Percentiles rank a stretch among this genome's conserved stretches.
Evolutionary conservation across 2,113 vertebrate genomes (phyloP).

Genomic region (Noturus placidus): DNA sequence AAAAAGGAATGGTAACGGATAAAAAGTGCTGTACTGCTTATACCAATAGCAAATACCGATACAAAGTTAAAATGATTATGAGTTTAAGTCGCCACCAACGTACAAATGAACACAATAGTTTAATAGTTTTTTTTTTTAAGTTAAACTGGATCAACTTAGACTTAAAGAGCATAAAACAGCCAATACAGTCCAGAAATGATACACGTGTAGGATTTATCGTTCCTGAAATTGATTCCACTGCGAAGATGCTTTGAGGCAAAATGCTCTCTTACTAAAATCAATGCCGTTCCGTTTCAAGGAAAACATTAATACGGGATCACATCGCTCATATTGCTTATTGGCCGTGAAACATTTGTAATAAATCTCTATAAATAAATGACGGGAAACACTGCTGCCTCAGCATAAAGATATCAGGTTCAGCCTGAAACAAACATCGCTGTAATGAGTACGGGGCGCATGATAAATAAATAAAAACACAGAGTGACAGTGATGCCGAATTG

Average conservation of each 20-base stretch:
- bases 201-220: neutral
- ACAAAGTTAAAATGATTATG: neutral
- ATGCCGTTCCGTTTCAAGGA: neutral
- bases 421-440: neutral
- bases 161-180: neutral
- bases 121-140: neutral
- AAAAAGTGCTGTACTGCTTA: no score
- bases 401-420: neutral
- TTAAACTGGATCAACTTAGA: neutral
- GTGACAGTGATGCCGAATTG: neutral
- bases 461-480: neutral
- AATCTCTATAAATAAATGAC: neutral
- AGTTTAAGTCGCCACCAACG: neutral
- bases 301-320: neutral
- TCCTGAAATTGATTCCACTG: conserved; percentile 7
- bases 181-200: neutral
- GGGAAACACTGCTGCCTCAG: neutral
- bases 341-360: conserved; percentile 4
- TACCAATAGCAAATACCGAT: neutral
- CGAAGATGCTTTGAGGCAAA: neutral
- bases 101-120: neutral
- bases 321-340: neutral
- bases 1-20: no score
- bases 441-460: neutral
- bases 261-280: conserved; percentile 7